Percentiles rank a stretch among this genome's conserved stretches.
Conservation (phyloP, 2,888 invertebrate species). For the Pollenia griseotomentosa region DNA sequence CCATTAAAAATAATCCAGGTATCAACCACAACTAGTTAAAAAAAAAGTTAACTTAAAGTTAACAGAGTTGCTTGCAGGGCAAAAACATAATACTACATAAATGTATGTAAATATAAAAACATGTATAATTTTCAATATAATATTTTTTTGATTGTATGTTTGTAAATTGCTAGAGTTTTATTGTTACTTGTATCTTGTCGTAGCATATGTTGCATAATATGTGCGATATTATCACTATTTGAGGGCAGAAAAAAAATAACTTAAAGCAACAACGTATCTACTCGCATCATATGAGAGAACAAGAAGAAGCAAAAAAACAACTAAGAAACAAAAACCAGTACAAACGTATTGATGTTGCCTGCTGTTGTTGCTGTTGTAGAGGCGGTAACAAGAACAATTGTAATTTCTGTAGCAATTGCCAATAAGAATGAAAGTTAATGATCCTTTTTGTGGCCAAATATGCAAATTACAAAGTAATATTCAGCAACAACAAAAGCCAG, state of each 20-base stretch:
- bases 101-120: slow-evolving; percentile 23
- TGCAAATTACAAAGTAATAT: slow-evolving; percentile 69
- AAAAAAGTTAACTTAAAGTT: too few species aligned
- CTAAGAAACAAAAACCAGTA: slow-evolving; percentile 27
- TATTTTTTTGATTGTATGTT: slow-evolving; percentile 9
- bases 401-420: slow-evolving; percentile 71
- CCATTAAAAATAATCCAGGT: too few species aligned
- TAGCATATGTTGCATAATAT: slow-evolving; percentile 75
- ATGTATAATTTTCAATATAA: slow-evolving; percentile 62
- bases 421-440: slow-evolving; percentile 74
- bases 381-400: slow-evolving; percentile 71
- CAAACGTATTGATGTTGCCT: slow-evolving; percentile 43
- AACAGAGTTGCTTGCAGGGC: not conserved
- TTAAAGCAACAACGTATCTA: slow-evolving; percentile 25
- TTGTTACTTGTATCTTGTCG: slow-evolving; percentile 73
- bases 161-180: slow-evolving; percentile 62
- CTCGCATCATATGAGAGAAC: slow-evolving; percentile 11
- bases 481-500: slow-evolving; percentile 43
- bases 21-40: too few species aligned
- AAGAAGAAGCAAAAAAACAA: slow-evolving; percentile 12
- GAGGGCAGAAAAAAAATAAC: slow-evolving; percentile 8
- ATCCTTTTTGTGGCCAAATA: slow-evolving; percentile 73
- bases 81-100: not conserved
- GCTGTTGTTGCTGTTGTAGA: slow-evolving; percentile 55
- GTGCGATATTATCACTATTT: slow-evolving; percentile 61